These are phyloP conservation scores for Archilochus colubris DNA, from an alignment of 2,113 vertebrate species.

Conservation along the genomic window DNA sequence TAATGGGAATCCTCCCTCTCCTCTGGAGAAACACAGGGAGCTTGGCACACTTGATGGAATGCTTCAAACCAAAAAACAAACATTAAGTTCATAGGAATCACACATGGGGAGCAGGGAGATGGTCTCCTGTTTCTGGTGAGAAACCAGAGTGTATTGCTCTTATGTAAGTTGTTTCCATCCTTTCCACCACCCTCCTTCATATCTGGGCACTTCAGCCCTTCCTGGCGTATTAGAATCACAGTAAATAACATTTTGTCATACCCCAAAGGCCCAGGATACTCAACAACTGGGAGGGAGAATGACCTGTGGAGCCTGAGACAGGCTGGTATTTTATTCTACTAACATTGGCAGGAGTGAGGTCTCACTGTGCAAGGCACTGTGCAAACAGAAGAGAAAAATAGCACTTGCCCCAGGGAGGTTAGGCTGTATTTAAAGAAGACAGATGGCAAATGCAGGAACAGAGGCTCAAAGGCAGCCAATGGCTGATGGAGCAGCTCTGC, in stretches of 20 bases:
- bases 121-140: neutral
- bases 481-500: neutral
- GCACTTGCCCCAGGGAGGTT: neutral
- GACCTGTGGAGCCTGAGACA: neutral
- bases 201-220: neutral
- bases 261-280: neutral
- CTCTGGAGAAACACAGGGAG: neutral
- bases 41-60: neutral
- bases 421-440: conserved; percentile 23
- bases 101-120: neutral
- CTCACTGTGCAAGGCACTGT: neutral
- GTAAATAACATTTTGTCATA: neutral
- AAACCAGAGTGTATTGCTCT: neutral
- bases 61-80: neutral
- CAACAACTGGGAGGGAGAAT: neutral
- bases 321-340: neutral
- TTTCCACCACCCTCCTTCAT: neutral
- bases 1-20: neutral
- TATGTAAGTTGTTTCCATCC: neutral
- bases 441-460: conserved; percentile 33
- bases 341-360: neutral
- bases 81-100: neutral
- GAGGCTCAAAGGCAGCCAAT: neutral
- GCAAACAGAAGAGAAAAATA: neutral
- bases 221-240: neutral